Evolutionary conservation across 2,113 vertebrate species (phyloP), one percentile per base, ranked within the genome.

Genomic region (Eublepharis macularius): DNA sequence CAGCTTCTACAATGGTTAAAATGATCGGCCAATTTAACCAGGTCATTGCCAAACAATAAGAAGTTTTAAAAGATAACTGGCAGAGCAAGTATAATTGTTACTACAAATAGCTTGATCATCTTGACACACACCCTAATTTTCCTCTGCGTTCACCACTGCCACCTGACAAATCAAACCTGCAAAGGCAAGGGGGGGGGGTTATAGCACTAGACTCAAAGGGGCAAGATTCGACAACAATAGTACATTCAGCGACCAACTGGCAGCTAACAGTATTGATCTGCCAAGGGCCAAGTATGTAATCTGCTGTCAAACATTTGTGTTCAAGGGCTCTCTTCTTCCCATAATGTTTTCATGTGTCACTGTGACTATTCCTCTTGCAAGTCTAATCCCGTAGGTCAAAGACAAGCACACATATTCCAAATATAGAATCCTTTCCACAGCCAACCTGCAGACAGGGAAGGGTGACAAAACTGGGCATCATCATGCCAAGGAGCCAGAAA

Each of bases 31-130:
- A 81, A 47, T 89, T 91, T 91, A 91, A 94, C 85, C 76, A 92
- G 90, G 89, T 86, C 66, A 2, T 76, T 92, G 77, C 87, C 85
- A 91, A 94, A 87, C 4, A 86, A 77, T 51, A 45, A 89, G 14
- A 26, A 47, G 76, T 76, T 92, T 87, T 90, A 92, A 92, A 57
- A 49, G 24, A 87, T 39, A 90, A 60, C 26, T 76, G 79, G 79
- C 60, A 86, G 66, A 89, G 78, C 54, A 92, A 93, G 89, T 63
- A 83, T 79, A 77, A 36, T 70, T 84, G 73, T 86, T 14, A 84
- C 63, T 51, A 80, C 69, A 80, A 69, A 72, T 1, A 84, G 70
- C 5, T 51, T 73, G 19, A 29, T 80, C 6, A 45, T 90, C 76
- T 84, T 68, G 75, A 90, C 51, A 85, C 54, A 88, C 70, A 83